Base-by-base conservation (phyloP, 2,797 vertebrate species). In the Chaunax sp. region DNA sequence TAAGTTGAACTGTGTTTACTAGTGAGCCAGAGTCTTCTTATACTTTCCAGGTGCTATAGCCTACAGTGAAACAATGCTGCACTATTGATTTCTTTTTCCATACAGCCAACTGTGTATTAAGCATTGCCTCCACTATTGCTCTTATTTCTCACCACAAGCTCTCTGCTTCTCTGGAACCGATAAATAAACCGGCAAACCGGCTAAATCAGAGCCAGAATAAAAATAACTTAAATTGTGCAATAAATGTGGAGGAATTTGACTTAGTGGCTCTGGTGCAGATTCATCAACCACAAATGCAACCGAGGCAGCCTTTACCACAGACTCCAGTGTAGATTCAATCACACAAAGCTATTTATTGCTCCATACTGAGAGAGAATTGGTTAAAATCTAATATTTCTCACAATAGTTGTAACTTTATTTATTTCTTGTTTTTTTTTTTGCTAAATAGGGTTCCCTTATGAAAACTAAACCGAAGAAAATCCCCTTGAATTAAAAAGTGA, bases 31-130 rank as follows among this genome's bases (percentile, higher is more conserved):
- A 52, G 69, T 89, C 78, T 75, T 77, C 16, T 81, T 75, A 72
- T 78, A 70, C 57, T 58, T 69, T 77, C 78, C 87, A 88, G 82
- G 79, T 87, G 64, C 70, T 64, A 53, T 61, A 77, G 83, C 75
- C 82, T 83, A 80, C 78, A 86, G 80, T 80, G 70, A 83, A 87
- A 86, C 66, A 81, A 72, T 33, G 64, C 81, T 78, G 70, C 76
- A 56, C 77, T 86, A 89, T 88, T 78, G 87, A 90, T 90, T 87
- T 68, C 35, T 72, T 54, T 77, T 77, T 73, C 75, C 72, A 75
- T 72, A 67, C 65, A 50, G 61, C 75, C 77, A 78, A 81, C 64
- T 64, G 70, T 59, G 72, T 82, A 69, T 78, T 77, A 60, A 84
- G 70, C 76, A 46, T 45, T 44, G 59, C 58, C 60, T 75, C 62